Conservation (phyloP, 2,113 vertebrate species). For the Hystrix brachyura region DNA sequence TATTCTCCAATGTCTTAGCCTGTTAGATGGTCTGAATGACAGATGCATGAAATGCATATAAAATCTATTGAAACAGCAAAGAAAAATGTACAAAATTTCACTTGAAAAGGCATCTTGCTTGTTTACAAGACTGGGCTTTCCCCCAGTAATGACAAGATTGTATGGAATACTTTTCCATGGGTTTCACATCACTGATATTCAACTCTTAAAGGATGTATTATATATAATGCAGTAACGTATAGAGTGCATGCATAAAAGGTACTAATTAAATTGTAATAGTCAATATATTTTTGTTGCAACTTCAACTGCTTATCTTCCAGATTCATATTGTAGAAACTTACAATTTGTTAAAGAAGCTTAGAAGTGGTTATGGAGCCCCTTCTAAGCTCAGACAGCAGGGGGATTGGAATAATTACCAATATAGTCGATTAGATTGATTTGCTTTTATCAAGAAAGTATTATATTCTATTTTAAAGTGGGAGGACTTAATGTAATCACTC, state of each 20-base stretch:
- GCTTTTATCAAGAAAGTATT: neutral
- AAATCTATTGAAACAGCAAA: neutral
- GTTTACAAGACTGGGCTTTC: neutral
- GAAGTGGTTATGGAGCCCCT: neutral
- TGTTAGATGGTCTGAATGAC: accelerated
- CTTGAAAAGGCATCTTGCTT: neutral
- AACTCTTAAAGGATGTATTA: neutral
- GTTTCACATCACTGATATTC: neutral
- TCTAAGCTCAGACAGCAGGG: neutral
- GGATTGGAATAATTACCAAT: neutral
- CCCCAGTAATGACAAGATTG: neutral
- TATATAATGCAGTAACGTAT: neutral
- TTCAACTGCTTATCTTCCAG: neutral
- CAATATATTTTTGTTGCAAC: neutral
- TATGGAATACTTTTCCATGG: neutral
- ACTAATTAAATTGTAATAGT: neutral
- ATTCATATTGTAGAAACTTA: neutral
- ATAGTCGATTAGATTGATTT: neutral
- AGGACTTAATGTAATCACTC: neutral
- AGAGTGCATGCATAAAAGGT: neutral
- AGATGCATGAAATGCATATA: neutral
- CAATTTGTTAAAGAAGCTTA: neutral
- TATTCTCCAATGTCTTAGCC: accelerated
- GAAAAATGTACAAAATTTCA: neutral
- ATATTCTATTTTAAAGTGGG: neutral